Base-by-base conservation (phyloP, 2,888 invertebrate species). In the Euproctis similis region DNA sequence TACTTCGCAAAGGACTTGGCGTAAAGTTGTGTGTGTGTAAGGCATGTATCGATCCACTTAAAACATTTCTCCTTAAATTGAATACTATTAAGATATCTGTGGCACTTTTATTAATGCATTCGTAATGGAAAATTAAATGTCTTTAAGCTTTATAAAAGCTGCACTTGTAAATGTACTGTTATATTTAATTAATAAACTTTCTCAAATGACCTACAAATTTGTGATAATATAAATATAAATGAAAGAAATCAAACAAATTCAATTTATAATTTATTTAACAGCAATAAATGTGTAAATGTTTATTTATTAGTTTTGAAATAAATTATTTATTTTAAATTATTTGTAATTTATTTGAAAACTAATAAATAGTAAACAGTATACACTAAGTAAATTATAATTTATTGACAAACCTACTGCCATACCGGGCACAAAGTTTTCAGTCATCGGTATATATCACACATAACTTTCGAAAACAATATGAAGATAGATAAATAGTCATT, bases 161-260 rank as follows among this genome's bases (percentile, higher is more conserved):
- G 53, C 49, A 60, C 43, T 54, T 60, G 39, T 41, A 47, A 35
- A 39, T 35, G 47, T 48, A 60, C 65, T 57, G 66, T 55, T 68
- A 64, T 42, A n/a, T 49, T 56, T 52, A 61, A 72, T 62, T 51
- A 53, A 59, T 57, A 57, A 61, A 50, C 63, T 73, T 65, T 66
- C 69, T 60, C 58, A 42, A 52, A 42, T 46, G 45, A 38, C 46
- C 45, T 34, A 38, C 36, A 37, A 35, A 33, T 29, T 16, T 14
- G 26, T 22, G 45, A 53, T 42, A 37, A 34, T 32, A 39, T 45
- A 36, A 22, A 31, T 26, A 40, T 35, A 29, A 24, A 34, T 33
- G 9, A 30, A 17, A 12, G 27, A 33, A 19, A 47, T 45, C 39
- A 36, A 37, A 47, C 37, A 42, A 49, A 35, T 16, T 41, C 37